These are phyloP conservation scores for Elephas maximus DNA, from an alignment of 2,113 vertebrate species.

Conservation along the genomic window DNA sequence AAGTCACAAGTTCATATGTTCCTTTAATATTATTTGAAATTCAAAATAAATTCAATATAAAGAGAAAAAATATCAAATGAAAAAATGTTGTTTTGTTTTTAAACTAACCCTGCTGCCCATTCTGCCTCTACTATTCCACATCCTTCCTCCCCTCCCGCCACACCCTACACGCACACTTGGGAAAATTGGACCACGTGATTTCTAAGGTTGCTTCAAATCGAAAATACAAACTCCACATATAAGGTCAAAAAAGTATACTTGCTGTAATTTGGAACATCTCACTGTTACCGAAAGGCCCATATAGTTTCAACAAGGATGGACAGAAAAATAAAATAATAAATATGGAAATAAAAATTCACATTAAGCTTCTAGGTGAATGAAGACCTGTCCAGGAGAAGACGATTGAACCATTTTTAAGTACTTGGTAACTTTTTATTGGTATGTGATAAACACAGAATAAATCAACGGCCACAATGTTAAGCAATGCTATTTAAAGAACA, in stretches of 20 bases:
- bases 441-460: slow-evolving; percentile 2
- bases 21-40: slow-evolving; percentile 46
- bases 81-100: not conserved
- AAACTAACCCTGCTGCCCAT: not conserved
- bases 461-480: not conserved
- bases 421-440: not conserved
- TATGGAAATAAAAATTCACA: slow-evolving; percentile 30
- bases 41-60: slow-evolving; percentile 55
- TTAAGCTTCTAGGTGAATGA: slow-evolving; percentile 24
- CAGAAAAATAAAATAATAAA: slow-evolving; percentile 46
- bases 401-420: not conserved
- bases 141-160: not conserved
- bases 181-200: not conserved
- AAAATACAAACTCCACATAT: not conserved
- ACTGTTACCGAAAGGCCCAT: not conserved
- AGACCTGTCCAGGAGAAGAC: not conserved
- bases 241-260: not conserved
- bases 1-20: not conserved
- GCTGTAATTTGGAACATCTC: slow-evolving; percentile 6
- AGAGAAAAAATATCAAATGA: slow-evolving; percentile 21
- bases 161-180: not conserved
- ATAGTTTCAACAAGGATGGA: slow-evolving; percentile 28
- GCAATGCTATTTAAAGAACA: slow-evolving; percentile 17
- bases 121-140: not conserved
- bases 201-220: slow-evolving; percentile 23